phyloP scores from a whole-genome alignment of 1,140 invertebrate genomes.

The Colletes gigas region DNA sequence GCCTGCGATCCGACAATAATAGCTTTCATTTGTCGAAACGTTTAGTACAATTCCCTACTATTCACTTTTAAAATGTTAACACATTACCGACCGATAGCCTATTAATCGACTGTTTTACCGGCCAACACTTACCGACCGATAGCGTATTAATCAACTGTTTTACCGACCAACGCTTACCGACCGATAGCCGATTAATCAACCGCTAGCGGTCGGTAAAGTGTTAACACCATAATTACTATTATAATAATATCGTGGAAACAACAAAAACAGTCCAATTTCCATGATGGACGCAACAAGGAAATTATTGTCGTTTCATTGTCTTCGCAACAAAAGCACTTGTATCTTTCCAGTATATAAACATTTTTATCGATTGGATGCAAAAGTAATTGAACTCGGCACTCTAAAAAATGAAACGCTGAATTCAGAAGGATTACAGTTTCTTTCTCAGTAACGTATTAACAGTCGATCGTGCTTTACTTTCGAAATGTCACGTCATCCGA shows the following conservation, averaged over 20 bases:
- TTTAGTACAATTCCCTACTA: neutral
- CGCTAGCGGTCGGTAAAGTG: too few relatives aligned
- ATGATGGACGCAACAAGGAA: neutral
- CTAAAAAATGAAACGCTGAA: constrained; percentile 31
- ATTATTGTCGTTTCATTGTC: neutral
- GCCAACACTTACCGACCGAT: too few relatives aligned
- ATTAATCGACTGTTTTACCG: too few relatives aligned
- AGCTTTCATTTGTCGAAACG: neutral
- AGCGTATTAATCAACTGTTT: too few relatives aligned
- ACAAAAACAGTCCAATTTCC: neutral
- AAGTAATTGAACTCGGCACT: constrained; percentile 20
- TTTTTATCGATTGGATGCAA: neutral
- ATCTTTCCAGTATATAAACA: neutral
- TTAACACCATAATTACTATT: too few relatives aligned
- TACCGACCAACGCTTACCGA: too few relatives aligned
- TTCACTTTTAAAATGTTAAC: too few relatives aligned
- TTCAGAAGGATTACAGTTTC: neutral
- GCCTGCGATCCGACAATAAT: neutral
- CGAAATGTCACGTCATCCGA: neutral
- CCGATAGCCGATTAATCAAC: too few relatives aligned
- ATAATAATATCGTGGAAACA: too few relatives aligned
- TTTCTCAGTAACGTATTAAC: neutral
- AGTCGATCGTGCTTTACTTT: neutral
- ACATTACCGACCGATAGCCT: too few relatives aligned
- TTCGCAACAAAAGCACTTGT: neutral